A percentile compares a stretch with the other conserved stretches of the same genome.
These are phyloP conservation scores for Stegophylla sp. DNA, from an alignment of 2,888 invertebrate genomes.

Conservation along the genomic window DNA sequence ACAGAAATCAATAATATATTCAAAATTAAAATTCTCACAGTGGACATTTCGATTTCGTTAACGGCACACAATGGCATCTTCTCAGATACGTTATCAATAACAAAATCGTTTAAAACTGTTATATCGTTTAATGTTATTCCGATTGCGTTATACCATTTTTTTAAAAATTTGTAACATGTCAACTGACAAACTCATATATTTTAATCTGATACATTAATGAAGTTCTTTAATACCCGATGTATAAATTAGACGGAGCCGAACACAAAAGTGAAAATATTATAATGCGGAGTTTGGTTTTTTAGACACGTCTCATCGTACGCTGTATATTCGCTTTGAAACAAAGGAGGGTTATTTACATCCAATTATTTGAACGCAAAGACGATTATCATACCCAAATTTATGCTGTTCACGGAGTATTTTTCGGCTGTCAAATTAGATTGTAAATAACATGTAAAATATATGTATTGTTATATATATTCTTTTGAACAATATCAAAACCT, in stretches of 20 bases:
- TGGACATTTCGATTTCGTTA: too few relatives aligned
- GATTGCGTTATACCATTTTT: too few relatives aligned
- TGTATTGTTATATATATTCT: neutral
- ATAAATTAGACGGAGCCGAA: neutral
- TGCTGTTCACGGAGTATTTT: slow-evolving; percentile 43
- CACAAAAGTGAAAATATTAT: neutral
- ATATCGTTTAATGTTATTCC: too few relatives aligned
- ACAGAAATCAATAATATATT: too few relatives aligned
- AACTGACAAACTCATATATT: too few relatives aligned
- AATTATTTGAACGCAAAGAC: slow-evolving; percentile 12
- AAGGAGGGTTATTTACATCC: neutral
- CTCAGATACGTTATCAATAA: too few relatives aligned
- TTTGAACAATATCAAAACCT: neutral
- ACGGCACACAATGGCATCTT: too few relatives aligned
- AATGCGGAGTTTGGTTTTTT: neutral
- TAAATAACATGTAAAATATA: neutral
- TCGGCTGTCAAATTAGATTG: neutral
- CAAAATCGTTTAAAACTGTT: too few relatives aligned
- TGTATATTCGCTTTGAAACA: slow-evolving; percentile 19
- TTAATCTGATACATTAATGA: too few relatives aligned
- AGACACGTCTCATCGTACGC: neutral
- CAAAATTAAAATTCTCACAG: too few relatives aligned
- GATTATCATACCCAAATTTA: slow-evolving; percentile 16
- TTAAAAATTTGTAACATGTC: too few relatives aligned
- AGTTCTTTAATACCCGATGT: too few relatives aligned